Evolutionary conservation across 2,113 vertebrate species (phyloP).

Genomic region (Corythoichthys haematopterus): DNA sequence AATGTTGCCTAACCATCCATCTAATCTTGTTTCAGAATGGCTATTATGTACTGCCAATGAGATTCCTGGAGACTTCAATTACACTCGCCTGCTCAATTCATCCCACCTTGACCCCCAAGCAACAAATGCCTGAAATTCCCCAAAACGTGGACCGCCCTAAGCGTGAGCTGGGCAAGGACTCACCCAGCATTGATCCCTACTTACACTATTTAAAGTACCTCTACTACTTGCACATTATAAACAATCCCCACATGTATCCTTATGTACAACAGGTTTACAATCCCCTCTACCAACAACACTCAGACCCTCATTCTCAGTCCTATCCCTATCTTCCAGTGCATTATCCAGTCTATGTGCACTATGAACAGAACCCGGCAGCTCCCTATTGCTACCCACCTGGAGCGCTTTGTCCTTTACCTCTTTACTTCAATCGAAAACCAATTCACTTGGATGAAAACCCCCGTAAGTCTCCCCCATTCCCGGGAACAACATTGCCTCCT

Average conservation of each 20-base stretch:
- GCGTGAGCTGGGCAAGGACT: accelerated
- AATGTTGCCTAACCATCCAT: neutral
- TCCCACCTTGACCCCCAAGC: neutral
- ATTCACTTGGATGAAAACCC: too few relatives aligned
- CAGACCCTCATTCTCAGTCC: neutral
- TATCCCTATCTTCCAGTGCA: neutral
- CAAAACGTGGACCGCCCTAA: neutral
- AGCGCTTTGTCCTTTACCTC: neutral
- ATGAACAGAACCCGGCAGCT: neutral
- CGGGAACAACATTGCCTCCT: neutral
- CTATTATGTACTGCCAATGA: slow-evolving; percentile 30
- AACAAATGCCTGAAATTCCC: neutral
- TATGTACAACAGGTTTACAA: neutral
- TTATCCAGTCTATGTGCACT: neutral
- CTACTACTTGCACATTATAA: slow-evolving; percentile 11
- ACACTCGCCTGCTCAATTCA: slow-evolving; percentile 24
- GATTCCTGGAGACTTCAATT: slow-evolving; percentile 25
- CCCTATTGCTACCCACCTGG: neutral
- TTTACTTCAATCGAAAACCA: neutral
- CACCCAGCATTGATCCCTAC: neutral
- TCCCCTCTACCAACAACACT: neutral
- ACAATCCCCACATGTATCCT: neutral
- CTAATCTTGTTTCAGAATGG: neutral
- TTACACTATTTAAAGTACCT: neutral
- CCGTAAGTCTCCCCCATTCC: neutral